Conservation (phyloP, 30 jellyfish, hydroid and myxozoan species). For the Morbakka virulenta region DNA sequence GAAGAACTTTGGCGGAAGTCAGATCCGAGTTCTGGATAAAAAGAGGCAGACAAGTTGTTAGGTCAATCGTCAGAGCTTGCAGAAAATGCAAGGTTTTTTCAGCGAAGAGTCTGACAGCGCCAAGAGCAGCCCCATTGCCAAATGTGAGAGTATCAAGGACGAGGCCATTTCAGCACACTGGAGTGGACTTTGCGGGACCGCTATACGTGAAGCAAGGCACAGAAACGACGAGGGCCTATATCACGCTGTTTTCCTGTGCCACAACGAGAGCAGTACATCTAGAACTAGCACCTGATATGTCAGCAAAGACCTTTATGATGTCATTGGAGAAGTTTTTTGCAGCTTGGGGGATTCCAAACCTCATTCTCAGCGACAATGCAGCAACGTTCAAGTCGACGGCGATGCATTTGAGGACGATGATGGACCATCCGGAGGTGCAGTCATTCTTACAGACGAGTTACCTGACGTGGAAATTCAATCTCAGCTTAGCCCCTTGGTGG, state of each 20-base stretch:
- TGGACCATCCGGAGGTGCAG: slow-evolving; percentile 25
- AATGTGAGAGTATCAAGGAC: neutral
- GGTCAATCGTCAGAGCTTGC: neutral
- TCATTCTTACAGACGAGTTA: slow-evolving; percentile 6
- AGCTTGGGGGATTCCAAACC: neutral
- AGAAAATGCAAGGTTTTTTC: neutral
- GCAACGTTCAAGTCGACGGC: slow-evolving; percentile 1
- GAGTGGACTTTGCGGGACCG: slow-evolving; percentile 1
- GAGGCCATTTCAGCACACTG: slow-evolving; percentile 15
- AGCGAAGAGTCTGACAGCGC: neutral
- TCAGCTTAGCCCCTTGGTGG: neutral
- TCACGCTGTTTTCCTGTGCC: neutral
- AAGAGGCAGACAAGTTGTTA: slow-evolving; percentile 5
- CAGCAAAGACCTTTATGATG: slow-evolving; percentile 33
- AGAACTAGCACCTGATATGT: neutral
- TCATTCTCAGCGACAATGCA: neutral
- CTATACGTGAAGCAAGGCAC: neutral
- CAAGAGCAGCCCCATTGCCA: neutral
- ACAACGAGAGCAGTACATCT: neutral
- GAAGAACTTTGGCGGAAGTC: slow-evolving; percentile 20
- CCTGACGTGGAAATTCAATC: neutral
- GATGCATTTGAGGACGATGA: neutral
- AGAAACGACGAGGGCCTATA: neutral
- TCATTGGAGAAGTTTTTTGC: slow-evolving; percentile 14
- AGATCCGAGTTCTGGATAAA: slow-evolving; percentile 17